phyloP scores from a whole-genome alignment of 2,888 invertebrate species.

The Ormyrus labotus region DNA sequence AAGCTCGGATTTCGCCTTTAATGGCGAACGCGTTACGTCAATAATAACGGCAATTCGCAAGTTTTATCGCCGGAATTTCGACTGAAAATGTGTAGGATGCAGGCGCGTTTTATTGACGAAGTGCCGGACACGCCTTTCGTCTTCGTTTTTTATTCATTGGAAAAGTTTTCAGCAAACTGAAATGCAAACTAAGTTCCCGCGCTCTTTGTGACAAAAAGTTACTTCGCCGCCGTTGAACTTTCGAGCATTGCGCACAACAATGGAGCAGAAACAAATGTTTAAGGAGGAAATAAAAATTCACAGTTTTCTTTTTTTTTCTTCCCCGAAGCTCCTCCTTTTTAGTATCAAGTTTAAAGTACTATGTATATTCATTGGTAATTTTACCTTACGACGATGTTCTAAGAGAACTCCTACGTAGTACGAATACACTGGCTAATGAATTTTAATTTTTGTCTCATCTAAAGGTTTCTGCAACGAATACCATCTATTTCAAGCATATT shows the following conservation, averaged over 20 bases:
- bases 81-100: not conserved
- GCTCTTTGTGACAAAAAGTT: conserved; percentile 22
- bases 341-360: conserved; percentile 41
- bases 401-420: not conserved
- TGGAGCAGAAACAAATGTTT: not conserved
- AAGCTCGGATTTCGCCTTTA: too few relatives aligned
- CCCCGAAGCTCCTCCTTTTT: not conserved
- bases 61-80: not conserved
- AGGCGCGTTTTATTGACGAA: conserved; percentile 32
- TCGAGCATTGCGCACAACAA: not conserved
- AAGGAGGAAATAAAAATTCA: conserved; percentile 29
- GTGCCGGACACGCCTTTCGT: not conserved
- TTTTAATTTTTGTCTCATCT: too few relatives aligned
- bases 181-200: conserved; percentile 37
- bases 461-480: too few relatives aligned
- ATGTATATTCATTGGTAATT: conserved; percentile 47
- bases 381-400: conserved; percentile 3
- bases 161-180: conserved; percentile 34
- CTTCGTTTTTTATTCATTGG: conserved; percentile 48
- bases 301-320: not conserved
- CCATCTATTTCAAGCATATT: too few relatives aligned
- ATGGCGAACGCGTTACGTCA: too few relatives aligned
- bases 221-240: not conserved
- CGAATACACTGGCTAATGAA: too few relatives aligned
- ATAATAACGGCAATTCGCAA: not conserved